A percentile compares a stretch with the other conserved stretches of the same genome.
Conservation (phyloP, 1,140 invertebrate species). For the Anastrepha ludens region DNA sequence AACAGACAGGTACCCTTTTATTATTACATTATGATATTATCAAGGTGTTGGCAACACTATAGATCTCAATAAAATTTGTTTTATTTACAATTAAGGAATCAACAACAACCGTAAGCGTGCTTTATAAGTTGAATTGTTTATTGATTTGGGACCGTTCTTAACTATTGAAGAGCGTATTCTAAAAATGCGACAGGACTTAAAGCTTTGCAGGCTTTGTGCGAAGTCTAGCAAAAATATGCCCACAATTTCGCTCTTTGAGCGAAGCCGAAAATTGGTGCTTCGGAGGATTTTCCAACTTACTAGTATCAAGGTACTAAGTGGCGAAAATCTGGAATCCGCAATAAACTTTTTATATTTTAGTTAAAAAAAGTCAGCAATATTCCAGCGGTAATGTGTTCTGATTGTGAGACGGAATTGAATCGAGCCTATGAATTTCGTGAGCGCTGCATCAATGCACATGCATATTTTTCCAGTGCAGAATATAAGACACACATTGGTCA, state of each 20-base stretch:
- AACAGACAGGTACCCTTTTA: neutral
- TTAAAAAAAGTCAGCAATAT: neutral
- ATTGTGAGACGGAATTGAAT: constrained; percentile 43
- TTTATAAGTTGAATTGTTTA: too few species aligned
- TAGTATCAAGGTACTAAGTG: neutral
- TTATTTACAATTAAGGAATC: constrained; percentile 11
- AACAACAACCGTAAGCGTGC: neutral
- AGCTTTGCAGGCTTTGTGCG: neutral
- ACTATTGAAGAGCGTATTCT: neutral
- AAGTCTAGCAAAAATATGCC: neutral
- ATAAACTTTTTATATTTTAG: neutral
- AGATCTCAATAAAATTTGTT: neutral
- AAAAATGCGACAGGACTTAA: constrained; percentile 14
- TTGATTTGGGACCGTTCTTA: too few species aligned
- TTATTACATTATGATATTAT: neutral
- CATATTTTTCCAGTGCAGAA: constrained; percentile 7
- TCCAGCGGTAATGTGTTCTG: constrained; percentile 34
- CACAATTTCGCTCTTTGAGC: neutral
- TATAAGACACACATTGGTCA: neutral
- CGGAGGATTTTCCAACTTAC: constrained; percentile 19
- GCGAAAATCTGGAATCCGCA: neutral
- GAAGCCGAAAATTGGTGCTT: neutral
- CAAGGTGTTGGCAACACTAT: neutral
- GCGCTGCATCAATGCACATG: constrained; percentile 27
- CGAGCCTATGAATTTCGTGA: constrained; percentile 54